Conservation (phyloP, 2,113 vertebrate species). For the Semicossyphus pulcher region DNA sequence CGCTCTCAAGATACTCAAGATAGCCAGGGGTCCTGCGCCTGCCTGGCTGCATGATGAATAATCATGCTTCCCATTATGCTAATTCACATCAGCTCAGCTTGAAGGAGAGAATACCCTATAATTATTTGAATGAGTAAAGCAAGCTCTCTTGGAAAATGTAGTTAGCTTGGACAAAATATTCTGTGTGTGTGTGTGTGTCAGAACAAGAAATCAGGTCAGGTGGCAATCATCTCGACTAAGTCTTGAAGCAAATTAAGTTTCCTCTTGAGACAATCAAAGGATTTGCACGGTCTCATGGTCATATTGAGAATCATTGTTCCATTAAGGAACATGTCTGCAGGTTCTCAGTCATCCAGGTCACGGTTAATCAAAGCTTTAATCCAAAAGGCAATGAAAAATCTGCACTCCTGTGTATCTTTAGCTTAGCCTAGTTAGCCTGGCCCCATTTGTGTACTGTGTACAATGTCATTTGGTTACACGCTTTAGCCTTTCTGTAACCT, state of each 20-base stretch:
- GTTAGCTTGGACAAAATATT: background rate
- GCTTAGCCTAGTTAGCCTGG: too few relatives aligned
- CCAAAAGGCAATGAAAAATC: too few relatives aligned
- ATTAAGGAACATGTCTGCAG: background rate
- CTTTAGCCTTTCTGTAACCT: too few relatives aligned
- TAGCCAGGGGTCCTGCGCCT: constrained; percentile 19
- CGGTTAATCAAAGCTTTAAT: too few relatives aligned
- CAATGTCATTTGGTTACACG: too few relatives aligned
- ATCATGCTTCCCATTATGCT: constrained; percentile 51
- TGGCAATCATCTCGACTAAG: background rate
- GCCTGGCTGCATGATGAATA: constrained; percentile 50
- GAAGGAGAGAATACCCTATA: constrained; percentile 37
- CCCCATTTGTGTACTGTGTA: too few relatives aligned
- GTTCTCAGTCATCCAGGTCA: too few relatives aligned
- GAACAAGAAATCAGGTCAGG: constrained; percentile 16
- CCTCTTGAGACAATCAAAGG: background rate
- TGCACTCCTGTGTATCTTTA: too few relatives aligned
- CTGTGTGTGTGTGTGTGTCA: background rate
- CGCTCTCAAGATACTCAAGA: background rate
- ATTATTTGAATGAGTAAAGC: constrained; percentile 43
- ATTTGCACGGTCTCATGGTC: background rate
- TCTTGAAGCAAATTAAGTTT: background rate
- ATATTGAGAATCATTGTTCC: background rate
- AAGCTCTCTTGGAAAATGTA: constrained; percentile 4
- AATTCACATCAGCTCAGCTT: constrained; percentile 50